A percentile compares a stretch with the other conserved stretches of the same genome.
Evolutionary conservation across 2,797 vertebrate species (phyloP).

Genomic region (Perodicticus potto): DNA sequence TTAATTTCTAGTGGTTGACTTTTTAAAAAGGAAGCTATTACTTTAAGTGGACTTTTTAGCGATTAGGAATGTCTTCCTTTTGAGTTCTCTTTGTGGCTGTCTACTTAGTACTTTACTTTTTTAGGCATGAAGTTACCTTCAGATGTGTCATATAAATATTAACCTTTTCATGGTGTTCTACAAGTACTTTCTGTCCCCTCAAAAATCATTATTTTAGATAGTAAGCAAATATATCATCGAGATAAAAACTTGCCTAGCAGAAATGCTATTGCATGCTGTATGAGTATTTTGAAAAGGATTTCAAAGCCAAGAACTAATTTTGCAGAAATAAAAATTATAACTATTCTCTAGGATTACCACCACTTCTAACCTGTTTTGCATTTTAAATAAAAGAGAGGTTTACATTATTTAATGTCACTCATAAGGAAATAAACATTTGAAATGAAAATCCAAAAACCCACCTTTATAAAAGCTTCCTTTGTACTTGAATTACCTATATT

Average conservation of each 20-base stretch:
- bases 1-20: background rate
- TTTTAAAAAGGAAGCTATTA: background rate
- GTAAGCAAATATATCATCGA: constrained; percentile 12
- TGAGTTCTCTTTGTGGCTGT: background rate
- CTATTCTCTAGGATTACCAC: background rate
- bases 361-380: background rate
- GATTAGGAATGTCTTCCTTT: constrained; percentile 6
- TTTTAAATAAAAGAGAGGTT: constrained; percentile 11
- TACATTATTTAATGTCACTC: background rate
- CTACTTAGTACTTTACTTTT: constrained; percentile 5
- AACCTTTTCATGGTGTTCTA: constrained; percentile 29
- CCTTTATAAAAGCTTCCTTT: background rate
- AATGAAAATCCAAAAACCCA: background rate
- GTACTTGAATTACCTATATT: background rate
- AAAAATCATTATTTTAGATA: background rate
- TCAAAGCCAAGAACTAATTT: constrained; percentile 20
- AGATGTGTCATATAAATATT: background rate
- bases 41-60: background rate
- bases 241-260: constrained; percentile 26
- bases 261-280: background rate
- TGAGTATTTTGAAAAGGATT: constrained; percentile 10
- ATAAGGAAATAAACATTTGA: background rate
- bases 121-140: background rate
- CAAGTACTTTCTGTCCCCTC: background rate
- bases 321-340: constrained; percentile 12